Conservation (phyloP, 1,140 invertebrate genomes). For the Marisa cornuarietis region DNA sequence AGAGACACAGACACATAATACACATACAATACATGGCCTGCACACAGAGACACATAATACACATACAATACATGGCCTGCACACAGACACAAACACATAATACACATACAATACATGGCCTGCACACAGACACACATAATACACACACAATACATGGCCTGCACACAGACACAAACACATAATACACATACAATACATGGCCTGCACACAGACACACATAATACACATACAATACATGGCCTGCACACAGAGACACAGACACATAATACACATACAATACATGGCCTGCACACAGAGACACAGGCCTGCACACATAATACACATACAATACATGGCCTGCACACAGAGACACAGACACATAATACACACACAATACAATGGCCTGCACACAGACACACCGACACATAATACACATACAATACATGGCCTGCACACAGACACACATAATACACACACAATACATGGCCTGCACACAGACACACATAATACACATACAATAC, state of each 20-base stretch:
- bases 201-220: not conserved
- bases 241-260: too few relatives aligned
- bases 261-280: not conserved
- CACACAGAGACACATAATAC: not conserved
- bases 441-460: not conserved
- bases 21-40: constrained; percentile 5
- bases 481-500: not conserved
- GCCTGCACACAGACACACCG: not conserved
- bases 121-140: not conserved
- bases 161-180: not conserved
- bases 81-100: not conserved
- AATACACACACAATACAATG: too few relatives aligned
- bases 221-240: too few relatives aligned
- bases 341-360: too few relatives aligned
- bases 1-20: not conserved
- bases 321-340: too few relatives aligned
- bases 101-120: not conserved
- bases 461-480: not conserved
- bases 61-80: not conserved
- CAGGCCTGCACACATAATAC: too few relatives aligned
- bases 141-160: not conserved
- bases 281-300: too few relatives aligned
- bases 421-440: not conserved
- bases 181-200: not conserved
- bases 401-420: not conserved